Evolutionary conservation across 2,888 invertebrate species (phyloP), one percentile per base, ranked within the genome.

Genomic region (Eumerus sabulonum): DNA sequence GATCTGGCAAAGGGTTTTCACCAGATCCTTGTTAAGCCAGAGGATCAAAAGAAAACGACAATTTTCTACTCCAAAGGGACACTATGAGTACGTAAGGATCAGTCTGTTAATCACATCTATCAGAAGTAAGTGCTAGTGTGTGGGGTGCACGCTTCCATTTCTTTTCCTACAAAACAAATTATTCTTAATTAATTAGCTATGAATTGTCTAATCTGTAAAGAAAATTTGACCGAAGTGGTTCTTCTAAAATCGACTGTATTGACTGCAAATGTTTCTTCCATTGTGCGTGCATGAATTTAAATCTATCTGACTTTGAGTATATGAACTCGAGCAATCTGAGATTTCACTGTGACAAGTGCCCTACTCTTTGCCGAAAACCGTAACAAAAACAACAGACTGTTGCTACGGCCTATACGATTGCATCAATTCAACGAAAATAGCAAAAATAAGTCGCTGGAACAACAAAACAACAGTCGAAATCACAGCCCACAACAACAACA

Each of bases 201-300:
- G 40, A 53, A 18, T 18, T 53, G 38, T 18, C 17, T 9, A 51
- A 36, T 35, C 11, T 35, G 16, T n/a, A 36, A 14, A 12, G 12
- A 11, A 40, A 40, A 54, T 17, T n/a, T 18, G 53, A 54, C 38
- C 40, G n/a, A 40, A 53, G 14, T 53, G 51, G 36, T 53, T 17
- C n/a, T 53, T 53, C 17, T 13, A 38, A 38, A 53, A 53, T 53
- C 17, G 16, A 40, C 17, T 38, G 53, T 18, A 9, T 19, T 53
- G 40, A 53, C 17, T 53, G 53, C 17, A 38, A 54, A 13, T 54
- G 17, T 40, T 54, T 40, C 14, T 40, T 54, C 40, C 13, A 54
- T 54, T 17, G 9, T 54, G 54, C 54, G 9, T 54, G 54, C 18
- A n/a, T 54, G 7, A 40, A 40, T 17, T 18, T 40, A 40, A 11